These are phyloP conservation scores for Periophthalmodon schlosseri DNA, from an alignment of 2,113 vertebrate species.

Conservation along the genomic window DNA sequence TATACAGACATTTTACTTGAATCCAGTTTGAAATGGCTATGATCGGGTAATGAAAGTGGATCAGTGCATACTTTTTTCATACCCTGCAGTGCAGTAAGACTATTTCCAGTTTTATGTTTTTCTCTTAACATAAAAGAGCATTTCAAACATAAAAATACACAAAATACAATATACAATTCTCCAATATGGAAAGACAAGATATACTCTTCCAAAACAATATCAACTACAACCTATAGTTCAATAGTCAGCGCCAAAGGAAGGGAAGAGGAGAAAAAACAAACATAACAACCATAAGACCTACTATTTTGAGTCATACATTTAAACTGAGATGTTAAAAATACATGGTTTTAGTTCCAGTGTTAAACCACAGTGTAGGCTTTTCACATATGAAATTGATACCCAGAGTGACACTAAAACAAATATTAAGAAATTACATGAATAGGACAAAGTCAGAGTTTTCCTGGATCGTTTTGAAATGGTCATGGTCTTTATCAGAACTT, in stretches of 20 bases:
- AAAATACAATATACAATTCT: constrained; percentile 36
- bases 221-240: constrained; percentile 1
- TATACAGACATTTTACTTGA: not conserved
- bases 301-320: not conserved
- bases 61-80: constrained; percentile 27
- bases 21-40: constrained; percentile 3
- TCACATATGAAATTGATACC: not conserved
- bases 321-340: not conserved
- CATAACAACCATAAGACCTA: not conserved
- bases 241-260: constrained; percentile 14
- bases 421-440: not conserved
- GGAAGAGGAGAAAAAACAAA: constrained; percentile 6
- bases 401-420: not conserved
- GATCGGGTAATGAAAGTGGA: constrained; percentile 40
- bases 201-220: constrained; percentile 16
- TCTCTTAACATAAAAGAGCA: constrained; percentile 1
- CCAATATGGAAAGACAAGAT: constrained; percentile 67
- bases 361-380: not conserved
- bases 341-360: not conserved
- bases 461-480: not conserved
- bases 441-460: not conserved
- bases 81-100: constrained; percentile 15
- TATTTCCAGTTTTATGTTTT: constrained; percentile 4
- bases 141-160: not conserved
- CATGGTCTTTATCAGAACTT: too few relatives aligned